phyloP scores from a whole-genome alignment of 2,113 vertebrate genomes.

The Calypte anna region DNA sequence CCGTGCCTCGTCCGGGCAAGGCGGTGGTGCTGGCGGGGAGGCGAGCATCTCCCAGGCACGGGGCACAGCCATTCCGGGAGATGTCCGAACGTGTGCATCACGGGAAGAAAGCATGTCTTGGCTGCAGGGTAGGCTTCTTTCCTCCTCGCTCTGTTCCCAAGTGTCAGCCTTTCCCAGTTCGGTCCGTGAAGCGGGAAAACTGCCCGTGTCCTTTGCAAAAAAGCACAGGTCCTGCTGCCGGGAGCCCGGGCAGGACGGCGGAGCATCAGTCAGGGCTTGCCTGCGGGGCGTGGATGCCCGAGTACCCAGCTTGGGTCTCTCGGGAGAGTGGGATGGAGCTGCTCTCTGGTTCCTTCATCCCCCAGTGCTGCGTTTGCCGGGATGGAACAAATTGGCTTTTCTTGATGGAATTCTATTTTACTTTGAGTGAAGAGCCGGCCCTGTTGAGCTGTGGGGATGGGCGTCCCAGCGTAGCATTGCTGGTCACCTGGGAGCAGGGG shows the following conservation, averaged over 20 bases:
- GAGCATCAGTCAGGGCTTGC: background rate
- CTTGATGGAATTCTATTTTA: background rate
- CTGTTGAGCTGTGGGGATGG: background rate
- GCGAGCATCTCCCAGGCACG: background rate
- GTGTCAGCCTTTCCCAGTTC: background rate
- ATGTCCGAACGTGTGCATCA: background rate
- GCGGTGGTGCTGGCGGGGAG: background rate
- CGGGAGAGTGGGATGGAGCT: background rate
- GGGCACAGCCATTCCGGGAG: background rate
- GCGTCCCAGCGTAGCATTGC: background rate
- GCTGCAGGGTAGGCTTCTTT: background rate
- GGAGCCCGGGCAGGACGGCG: background rate
- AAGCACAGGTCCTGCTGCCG: background rate
- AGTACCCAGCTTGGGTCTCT: background rate
- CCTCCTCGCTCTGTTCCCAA: background rate
- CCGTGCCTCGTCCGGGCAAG: background rate
- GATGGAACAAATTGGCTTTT: background rate
- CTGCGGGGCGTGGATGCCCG: background rate
- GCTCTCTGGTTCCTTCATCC: background rate
- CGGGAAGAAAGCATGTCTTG: background rate
- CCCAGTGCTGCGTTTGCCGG: background rate
- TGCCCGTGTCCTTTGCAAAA: background rate
- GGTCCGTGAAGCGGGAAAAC: background rate
- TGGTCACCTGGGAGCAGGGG: background rate
- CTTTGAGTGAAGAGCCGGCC: background rate